A percentile compares a stretch with the other conserved stretches of the same genome.
These are phyloP conservation scores for Myripristis murdjan DNA, from an alignment of 2,797 vertebrate species.

Conservation along the genomic window DNA sequence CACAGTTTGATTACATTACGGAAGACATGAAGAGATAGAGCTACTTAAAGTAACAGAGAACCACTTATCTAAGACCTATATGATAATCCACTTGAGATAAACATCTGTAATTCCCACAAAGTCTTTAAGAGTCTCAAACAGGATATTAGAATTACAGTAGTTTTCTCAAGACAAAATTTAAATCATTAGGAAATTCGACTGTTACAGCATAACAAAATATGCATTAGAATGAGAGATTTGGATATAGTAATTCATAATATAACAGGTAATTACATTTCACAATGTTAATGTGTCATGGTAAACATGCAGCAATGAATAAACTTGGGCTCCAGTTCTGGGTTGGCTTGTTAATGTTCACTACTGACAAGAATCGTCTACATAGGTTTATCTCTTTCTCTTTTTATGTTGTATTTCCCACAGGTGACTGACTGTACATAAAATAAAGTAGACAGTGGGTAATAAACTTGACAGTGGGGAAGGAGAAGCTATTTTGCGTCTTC, in stretches of 20 bases:
- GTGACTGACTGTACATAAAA: conserved; percentile 83
- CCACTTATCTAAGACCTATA: background rate
- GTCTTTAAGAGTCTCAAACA: background rate
- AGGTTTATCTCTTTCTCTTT: conserved; percentile 77
- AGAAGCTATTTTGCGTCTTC: conserved; percentile 49
- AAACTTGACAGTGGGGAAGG: conserved; percentile 69
- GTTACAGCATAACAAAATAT: background rate
- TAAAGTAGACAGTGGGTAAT: conserved; percentile 76
- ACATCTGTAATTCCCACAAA: background rate
- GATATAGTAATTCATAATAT: conserved; percentile 38
- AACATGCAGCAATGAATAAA: conserved; percentile 11
- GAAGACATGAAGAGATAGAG: background rate
- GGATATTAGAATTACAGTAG: background rate
- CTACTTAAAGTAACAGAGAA: background rate
- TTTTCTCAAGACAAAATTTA: no score
- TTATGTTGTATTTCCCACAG: conserved; percentile 75
- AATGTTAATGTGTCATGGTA: conserved; percentile 6
- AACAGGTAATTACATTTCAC: background rate
- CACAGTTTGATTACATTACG: background rate
- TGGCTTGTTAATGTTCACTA: conserved; percentile 66
- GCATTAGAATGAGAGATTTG: no score
- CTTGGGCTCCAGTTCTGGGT: conserved; percentile 56
- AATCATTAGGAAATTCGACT: background rate
- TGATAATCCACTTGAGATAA: background rate
- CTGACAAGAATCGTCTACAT: conserved; percentile 67